Conservation (phyloP, 2,113 vertebrate species). For the Lampris incognitus region DNA sequence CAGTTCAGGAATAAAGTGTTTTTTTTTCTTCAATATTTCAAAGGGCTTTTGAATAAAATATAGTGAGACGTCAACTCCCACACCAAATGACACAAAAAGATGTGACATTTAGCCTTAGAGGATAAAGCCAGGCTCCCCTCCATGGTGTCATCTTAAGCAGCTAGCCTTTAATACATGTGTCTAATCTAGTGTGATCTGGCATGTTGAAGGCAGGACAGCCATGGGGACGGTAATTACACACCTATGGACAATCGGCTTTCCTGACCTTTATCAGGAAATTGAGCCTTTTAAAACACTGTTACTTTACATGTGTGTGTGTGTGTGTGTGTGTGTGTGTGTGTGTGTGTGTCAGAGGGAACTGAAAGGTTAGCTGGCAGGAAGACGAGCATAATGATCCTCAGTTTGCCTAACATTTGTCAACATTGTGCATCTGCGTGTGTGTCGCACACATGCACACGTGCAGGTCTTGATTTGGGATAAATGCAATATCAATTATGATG, state of each 20-base stretch:
- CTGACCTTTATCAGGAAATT: neutral
- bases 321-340: neutral
- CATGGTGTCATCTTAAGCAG: neutral
- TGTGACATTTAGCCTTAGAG: neutral
- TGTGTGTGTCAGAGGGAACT: neutral
- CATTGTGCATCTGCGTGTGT: neutral
- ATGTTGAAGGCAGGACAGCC: neutral
- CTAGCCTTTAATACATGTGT: neutral
- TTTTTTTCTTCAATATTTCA: neutral
- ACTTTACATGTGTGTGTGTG: neutral
- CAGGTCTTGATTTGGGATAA: no score
- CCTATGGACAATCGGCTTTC: neutral
- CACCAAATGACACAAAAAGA: neutral
- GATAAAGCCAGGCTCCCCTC: neutral
- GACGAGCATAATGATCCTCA: no score
- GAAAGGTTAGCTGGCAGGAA: neutral
- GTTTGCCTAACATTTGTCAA: neutral
- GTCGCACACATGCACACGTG: neutral
- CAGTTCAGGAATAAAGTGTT: no score
- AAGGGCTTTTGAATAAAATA: neutral
- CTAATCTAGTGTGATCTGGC: constrained; percentile 1
- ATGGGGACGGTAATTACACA: neutral
- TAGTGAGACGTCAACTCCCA: no score
- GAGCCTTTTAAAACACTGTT: neutral
- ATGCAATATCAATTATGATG: no score